Conservation (phyloP, 1,140 invertebrate species). For the Brachionus calyciflorus region DNA sequence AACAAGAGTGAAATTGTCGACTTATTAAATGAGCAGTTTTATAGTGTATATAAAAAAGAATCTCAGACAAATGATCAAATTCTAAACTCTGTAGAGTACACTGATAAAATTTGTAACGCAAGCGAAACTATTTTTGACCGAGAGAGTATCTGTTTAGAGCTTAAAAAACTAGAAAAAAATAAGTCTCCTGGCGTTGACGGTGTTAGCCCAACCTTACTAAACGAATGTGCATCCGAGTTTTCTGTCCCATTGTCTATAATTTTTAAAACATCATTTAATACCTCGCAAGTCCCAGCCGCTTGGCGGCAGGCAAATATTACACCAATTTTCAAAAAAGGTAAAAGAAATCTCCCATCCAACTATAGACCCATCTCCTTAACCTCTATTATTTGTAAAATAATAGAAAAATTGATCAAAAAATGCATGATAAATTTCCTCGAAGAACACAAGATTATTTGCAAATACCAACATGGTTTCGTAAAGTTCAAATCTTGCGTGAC, state of each 20-base stretch:
- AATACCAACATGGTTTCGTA: background rate
- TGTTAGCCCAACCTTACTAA: too few relatives aligned
- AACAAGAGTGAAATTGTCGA: background rate
- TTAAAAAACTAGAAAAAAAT: too few relatives aligned
- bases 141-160: too few relatives aligned
- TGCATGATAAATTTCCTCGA: background rate
- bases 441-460: background rate
- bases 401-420: background rate
- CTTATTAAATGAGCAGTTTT: conserved; percentile 11
- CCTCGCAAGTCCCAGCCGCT: background rate
- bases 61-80: background rate
- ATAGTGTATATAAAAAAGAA: background rate
- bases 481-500: background rate
- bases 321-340: conserved; percentile 44
- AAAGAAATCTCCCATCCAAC: background rate
- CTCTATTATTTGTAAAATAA: background rate
- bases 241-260: background rate
- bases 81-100: too few relatives aligned
- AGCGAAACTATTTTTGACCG: too few relatives aligned
- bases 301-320: conserved; percentile 32
- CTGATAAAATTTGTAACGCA: too few relatives aligned
- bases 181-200: too few relatives aligned
- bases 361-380: conserved; percentile 33
- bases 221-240: background rate
- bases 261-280: background rate